Evolutionary conservation across 1,140 invertebrate genomes (phyloP), one percentile per base, ranked within the genome.

Genomic region (Panagrolaimus sp.): DNA sequence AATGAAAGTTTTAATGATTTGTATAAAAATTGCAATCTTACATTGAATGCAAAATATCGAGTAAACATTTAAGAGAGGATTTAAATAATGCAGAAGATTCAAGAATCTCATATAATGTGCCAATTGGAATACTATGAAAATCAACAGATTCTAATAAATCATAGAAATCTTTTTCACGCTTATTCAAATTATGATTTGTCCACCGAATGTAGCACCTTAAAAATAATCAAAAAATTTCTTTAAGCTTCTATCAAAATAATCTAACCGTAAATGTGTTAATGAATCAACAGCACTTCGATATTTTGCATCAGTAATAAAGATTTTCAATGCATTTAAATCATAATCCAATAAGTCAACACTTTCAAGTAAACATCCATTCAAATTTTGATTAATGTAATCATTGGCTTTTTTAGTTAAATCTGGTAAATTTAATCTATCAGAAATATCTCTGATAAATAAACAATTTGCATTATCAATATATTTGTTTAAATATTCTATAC

Each of bases 401-500:
- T 83, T 78, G 43, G 86, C 83, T 67, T 81, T 82, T 73, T 86
- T 86, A 32, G 84, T 81, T 38, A 88, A 73, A 21, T 75, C 77
- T 21, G 84, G 81, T 55, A 88, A 77, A 68, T 85, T 85, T 78
- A 86, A 88, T 76, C 87, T 87, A 43, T 85, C 83, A 8, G 86
- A 86, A 67, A 88, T 76, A 64, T 87, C 85, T 74, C 84, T 87
- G 6, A 87, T 85, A 67, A 84, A 81, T 63, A 89, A 79, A 81
- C 88, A 89, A 83, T 89, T 89, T 32, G 86, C 84, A 21, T 87
- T 79, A 80, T 88, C 87, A 52, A 89, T 76, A 81, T 88, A 88
- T 44, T 87, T 84, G 65, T 88, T 86, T 67, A 90, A 81, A 73
- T 87, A 89, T 71, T 89, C 88, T 68, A 87, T 87, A 85, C 89